Evolutionary conservation across 2,113 vertebrate genomes (phyloP), one percentile per base, ranked within the genome.

Genomic region (Megaleporinus macrocephalus): DNA sequence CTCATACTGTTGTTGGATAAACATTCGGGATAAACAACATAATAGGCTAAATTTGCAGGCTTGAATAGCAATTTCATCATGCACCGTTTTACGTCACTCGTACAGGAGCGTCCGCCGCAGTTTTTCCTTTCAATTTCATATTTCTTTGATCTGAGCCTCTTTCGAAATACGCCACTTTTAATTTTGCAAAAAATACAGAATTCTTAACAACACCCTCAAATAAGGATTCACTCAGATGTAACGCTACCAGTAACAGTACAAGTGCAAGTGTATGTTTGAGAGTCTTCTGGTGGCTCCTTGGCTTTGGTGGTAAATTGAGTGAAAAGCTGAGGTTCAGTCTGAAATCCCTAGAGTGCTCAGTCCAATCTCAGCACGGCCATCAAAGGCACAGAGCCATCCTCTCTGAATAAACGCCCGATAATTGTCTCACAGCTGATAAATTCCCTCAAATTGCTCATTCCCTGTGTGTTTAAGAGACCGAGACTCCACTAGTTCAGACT

Each of bases 261-360:
- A 69, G n/a, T 69, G 33, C 24, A 49, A 59, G 51, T 62, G 0
- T 71, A 79, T 53, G 4, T 41, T 51, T 55, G 14, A 24, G 53
- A 16, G 61, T 27, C 73, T 44, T 79, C 51, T 29, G 53, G 55
- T 27, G 41, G 75, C 49, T 81, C 53, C 68, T 68, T 11, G 13
- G n/a, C 53, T 78, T n/a, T 41, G 41, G 57, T 53, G 71, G 22
- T 70, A 73, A 81, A 81, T 78, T 53, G 70, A 78, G 78, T 68
- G 70, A 49, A 75, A 75, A 68, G 73, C n/a, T 53, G 20, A 47
- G 72, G 63, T 63, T 85, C 66, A 70, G 41, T 47, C 53, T 55
- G 36, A 49, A 30, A 63, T 53, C 70, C 27, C 62, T 59, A 24
- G 51, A 41, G 74, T 11, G 63, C 59, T 44, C 33, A 49, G 47